Evolutionary conservation across 1,140 invertebrate species (phyloP), one percentile per base, ranked within the genome.

Genomic region (Parasteatoda tepidariorum): DNA sequence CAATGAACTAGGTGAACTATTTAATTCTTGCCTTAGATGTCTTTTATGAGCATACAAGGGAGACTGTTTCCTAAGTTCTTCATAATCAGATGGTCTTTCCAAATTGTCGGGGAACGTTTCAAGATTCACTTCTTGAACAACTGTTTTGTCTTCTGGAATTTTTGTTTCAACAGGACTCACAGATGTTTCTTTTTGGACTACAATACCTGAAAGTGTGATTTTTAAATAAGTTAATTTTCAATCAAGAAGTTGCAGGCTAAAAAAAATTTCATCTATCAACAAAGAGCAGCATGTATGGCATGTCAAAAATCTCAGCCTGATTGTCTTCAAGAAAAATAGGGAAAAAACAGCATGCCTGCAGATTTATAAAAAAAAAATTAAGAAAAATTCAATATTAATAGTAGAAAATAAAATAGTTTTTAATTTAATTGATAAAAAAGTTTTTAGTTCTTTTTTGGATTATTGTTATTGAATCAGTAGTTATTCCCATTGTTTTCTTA

Each of bases 1-100:
- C 5, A 88, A 87, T 13, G 88, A 88, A 22, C 88, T 88, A 9
- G 88, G 88, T 6, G 88, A 89, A 73, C 88, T 86, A 41, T 67
- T 75, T 18, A 70, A 55, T 33, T 74, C 81, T 30, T 34, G 61
- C 28, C 71, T 59, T 22, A 70, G 54, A 62, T 76, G 83, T 5
- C 54, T 64, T 33, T 78, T 66, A 70, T 62, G 83, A 73, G 62
- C 34, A 26, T 84, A 67, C 24, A 74, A 13, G 6, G 83, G 66
- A 0, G 67, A 79, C 41, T 79, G 75, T 33, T 79, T 76, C 30
- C 55, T 48, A 28, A 73, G 67, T 73, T 76, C 64, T 83, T 87
- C 85, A 33, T 68, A 70, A 57, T 86, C 86, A 33, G 62, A 71
- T 18, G 71, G 84, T 57, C 67, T 59, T 59, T 86, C 85, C n/a